These are phyloP conservation scores for Venustaconcha ellipsiformis DNA, from an alignment of 1,140 invertebrate species.

Conservation along the genomic window DNA sequence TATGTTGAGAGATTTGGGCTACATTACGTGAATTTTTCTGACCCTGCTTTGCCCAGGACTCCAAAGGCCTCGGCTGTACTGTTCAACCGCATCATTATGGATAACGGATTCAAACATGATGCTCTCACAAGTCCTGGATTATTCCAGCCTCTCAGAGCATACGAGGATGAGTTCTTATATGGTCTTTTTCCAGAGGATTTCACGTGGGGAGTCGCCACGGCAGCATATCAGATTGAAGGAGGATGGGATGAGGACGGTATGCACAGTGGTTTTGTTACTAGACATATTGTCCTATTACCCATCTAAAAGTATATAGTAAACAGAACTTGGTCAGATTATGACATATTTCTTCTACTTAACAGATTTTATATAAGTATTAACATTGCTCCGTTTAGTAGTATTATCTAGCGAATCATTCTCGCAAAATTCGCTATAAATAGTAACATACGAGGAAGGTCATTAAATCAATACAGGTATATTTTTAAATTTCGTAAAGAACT, in stretches of 20 bases:
- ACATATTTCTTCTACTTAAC: too few relatives aligned
- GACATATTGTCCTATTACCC: neutral
- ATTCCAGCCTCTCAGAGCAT: neutral
- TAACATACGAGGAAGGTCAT: too few relatives aligned
- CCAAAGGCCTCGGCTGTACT: constrained; percentile 76
- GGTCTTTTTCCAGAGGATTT: constrained; percentile 51
- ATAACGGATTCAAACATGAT: constrained; percentile 37
- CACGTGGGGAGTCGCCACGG: constrained; percentile 66
- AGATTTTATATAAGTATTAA: too few relatives aligned
- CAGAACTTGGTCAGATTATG: too few relatives aligned
- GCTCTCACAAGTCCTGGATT: constrained; percentile 6
- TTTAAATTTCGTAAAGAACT: too few relatives aligned
- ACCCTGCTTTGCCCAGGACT: constrained; percentile 75
- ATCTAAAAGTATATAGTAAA: too few relatives aligned
- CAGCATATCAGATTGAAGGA: constrained; percentile 70
- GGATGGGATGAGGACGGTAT: constrained; percentile 66
- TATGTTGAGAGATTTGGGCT: constrained; percentile 78
- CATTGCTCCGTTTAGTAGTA: too few relatives aligned
- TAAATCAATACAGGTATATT: too few relatives aligned
- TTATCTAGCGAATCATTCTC: too few relatives aligned
- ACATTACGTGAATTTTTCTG: constrained; percentile 79
- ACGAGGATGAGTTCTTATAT: constrained; percentile 18
- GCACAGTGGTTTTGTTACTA: neutral
- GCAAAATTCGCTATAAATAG: too few relatives aligned
- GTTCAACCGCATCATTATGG: constrained; percentile 22